Evolutionary conservation across 2,113 vertebrate species (phyloP), one percentile per base, ranked within the genome.

Genomic region (Electrona antarctica): DNA sequence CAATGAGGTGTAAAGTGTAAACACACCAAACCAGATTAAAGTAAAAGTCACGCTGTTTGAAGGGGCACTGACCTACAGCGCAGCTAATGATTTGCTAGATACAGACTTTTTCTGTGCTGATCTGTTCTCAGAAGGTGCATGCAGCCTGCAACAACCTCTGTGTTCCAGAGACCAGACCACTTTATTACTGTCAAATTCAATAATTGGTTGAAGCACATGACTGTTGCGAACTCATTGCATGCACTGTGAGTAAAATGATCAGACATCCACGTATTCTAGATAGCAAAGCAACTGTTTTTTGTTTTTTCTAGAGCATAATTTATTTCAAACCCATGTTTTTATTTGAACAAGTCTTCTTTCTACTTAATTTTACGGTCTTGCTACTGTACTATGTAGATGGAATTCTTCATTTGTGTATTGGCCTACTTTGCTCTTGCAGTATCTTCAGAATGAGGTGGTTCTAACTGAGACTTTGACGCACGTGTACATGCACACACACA

Each of bases 371-470:
- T 21, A 4, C 12, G 51, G 50, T 15, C 13, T 7, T 58, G 12
- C 13, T 21, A 8, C 33, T 41, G 33, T 41, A 41, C 5, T 3
- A 3, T 62, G 59, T 1, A 13, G 1, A 69, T 41, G 11, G 13
- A 7, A 9, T 0, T 0, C 33, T 8, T 10, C 5, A 28, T 52
- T 56, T 57, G 6, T 55, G 33, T 41, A 41, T 11, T 57, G 6
- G 10, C 47, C n/a, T 48, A 46, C 33, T 67, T 67, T 62, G 50
- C 15, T 14, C 46, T 78, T 71, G 29, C 8, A 6, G 33, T 41
- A 41, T 6, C 33, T 41, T 41, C 33, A 41, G 3, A 4, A 41
- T 41, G 33, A 41, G 33, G 33, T 41, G 33, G 33, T 41, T 41
- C 33, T 41, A 41, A 41, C 33, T 41, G 33, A 6, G 33, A 41